A percentile compares a stretch with the other conserved stretches of the same genome.
These are phyloP conservation scores for Formica aserva DNA, from an alignment of 2,888 invertebrate species.

Conservation along the genomic window DNA sequence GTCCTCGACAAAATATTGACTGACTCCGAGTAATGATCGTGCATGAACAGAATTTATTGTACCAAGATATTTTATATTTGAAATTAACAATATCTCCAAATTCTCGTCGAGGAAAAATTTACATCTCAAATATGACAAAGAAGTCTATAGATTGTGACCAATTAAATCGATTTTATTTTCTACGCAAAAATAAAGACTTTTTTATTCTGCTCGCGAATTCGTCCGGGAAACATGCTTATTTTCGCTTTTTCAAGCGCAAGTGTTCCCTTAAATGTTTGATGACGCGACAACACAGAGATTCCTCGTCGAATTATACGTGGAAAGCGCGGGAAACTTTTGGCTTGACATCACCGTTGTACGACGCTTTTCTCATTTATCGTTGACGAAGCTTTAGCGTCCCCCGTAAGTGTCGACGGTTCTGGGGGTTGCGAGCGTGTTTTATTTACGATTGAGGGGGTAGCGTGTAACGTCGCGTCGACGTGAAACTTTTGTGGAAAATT, in stretches of 20 bases:
- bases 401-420: conserved; percentile 9
- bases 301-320: neutral
- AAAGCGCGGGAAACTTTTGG: conserved; percentile 19
- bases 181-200: neutral
- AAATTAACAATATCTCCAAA: neutral
- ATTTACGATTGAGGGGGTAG: conserved; percentile 29
- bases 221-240: neutral
- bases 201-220: neutral
- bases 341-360: neutral
- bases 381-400: conserved; percentile 22
- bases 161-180: neutral
- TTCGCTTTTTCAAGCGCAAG: neutral
- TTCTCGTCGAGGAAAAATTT: neutral
- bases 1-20: neutral
- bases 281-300: neutral
- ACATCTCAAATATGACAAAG: neutral
- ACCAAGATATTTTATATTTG: neutral
- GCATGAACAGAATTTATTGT: neutral
- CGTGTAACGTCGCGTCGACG: conserved; percentile 37
- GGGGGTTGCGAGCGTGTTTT: conserved; percentile 14
- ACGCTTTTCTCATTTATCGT: conserved; percentile 16
- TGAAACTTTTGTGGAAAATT: conserved; percentile 48
- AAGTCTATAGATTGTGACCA: neutral
- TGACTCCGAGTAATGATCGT: neutral
- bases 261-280: neutral